phyloP scores from a whole-genome alignment of 2,113 vertebrate genomes.

The Dipodomys merriami region DNA sequence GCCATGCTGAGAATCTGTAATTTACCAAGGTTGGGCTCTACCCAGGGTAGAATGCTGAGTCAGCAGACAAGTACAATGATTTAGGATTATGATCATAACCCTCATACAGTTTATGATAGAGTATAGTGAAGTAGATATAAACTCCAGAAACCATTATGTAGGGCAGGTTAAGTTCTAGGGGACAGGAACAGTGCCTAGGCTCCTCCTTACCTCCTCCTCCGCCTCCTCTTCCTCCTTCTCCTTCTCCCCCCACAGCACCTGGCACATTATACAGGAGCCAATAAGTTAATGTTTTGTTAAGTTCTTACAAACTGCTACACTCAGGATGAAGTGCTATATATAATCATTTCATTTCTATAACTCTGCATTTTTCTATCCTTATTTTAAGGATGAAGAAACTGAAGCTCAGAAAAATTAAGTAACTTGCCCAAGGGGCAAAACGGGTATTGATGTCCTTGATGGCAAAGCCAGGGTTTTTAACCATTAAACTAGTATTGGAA shows the following conservation, averaged over 20 bases:
- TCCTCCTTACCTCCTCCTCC: background rate
- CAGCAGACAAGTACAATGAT: conserved; percentile 22
- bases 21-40: background rate
- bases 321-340: background rate
- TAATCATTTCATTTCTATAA: conserved; percentile 16
- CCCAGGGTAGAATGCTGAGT: background rate
- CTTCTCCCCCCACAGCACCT: background rate
- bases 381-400: conserved; percentile 36
- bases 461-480: conserved; percentile 44
- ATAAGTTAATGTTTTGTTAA: conserved; percentile 21
- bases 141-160: background rate
- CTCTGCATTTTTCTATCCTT: background rate
- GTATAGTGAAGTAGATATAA: background rate
- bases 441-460: background rate
- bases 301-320: background rate
- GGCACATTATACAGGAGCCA: background rate
- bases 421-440: background rate
- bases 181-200: background rate
- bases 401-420: conserved; percentile 38
- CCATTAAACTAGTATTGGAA: background rate
- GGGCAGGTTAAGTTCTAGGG: background rate
- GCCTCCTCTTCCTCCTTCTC: too few species aligned
- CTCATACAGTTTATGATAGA: background rate
- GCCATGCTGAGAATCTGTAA: background rate
- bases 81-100: background rate